These are phyloP conservation scores for Volucella inanis DNA, from an alignment of 2,888 invertebrate species.

Conservation along the genomic window DNA sequence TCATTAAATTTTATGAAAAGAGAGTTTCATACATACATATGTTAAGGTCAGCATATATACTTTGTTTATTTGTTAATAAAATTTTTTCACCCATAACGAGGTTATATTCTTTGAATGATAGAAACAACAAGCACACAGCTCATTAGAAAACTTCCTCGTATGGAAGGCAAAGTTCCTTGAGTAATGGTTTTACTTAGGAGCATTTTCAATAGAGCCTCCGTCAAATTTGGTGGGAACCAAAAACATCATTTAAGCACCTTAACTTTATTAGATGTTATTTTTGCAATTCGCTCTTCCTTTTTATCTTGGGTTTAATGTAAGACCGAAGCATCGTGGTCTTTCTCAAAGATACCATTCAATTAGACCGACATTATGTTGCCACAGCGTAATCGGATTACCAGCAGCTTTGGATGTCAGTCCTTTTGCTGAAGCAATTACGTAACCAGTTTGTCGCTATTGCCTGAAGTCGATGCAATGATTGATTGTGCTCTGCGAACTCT, in stretches of 20 bases:
- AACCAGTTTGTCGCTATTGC: conserved; percentile 47
- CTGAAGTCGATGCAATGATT: conserved; percentile 52
- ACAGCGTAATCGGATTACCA: conserved; percentile 52
- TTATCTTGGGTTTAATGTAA: background rate
- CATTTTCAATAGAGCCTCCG: too few species aligned
- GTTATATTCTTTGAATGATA: background rate
- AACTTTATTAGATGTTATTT: background rate
- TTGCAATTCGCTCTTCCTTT: background rate
- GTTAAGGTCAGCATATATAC: background rate
- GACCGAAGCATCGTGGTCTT: conserved; percentile 10
- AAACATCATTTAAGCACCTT: too few species aligned
- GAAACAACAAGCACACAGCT: conserved; percentile 4
- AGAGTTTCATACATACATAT: background rate
- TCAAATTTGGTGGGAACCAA: too few species aligned
- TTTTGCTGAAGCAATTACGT: conserved; percentile 27
- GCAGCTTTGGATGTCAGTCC: conserved; percentile 13
- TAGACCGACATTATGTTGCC: conserved; percentile 45
- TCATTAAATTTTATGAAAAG: too few species aligned
- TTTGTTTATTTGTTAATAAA: conserved; percentile 15
- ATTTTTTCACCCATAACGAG: background rate
- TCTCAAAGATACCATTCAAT: conserved; percentile 46
- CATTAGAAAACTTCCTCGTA: conserved; percentile 1
- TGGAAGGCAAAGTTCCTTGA: background rate
- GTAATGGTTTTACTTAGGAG: background rate
- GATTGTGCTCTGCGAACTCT: conserved; percentile 35